Conservation (phyloP, 2,797 vertebrate species). For the Pipistrellus pipistrellus region DNA sequence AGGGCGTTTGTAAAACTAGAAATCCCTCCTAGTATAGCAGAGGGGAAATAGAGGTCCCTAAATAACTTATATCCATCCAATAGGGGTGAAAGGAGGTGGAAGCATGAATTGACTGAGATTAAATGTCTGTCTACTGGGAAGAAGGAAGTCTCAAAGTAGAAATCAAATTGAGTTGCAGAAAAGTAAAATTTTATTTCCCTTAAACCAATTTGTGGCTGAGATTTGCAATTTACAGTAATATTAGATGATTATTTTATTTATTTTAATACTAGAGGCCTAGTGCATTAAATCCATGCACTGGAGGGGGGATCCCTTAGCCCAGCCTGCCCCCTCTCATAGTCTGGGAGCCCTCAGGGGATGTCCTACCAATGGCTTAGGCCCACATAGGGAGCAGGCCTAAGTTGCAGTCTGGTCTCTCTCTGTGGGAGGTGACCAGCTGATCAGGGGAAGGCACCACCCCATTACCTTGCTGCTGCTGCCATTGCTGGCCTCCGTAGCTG, state of each 20-base stretch:
- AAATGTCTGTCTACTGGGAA: neutral
- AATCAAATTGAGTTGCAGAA: conserved; percentile 20
- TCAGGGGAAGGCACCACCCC: too few species aligned
- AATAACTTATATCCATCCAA: neutral
- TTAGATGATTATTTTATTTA: neutral
- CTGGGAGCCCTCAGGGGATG: too few species aligned
- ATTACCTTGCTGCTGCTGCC: too few species aligned
- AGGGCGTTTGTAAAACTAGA: neutral
- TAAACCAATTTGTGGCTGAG: neutral
- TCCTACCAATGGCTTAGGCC: too few species aligned
- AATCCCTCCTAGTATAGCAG: neutral
- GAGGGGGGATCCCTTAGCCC: too few species aligned
- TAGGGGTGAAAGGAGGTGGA: neutral
- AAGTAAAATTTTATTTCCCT: neutral
- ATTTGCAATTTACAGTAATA: neutral
- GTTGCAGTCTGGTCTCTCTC: too few species aligned
- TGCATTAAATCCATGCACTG: too few species aligned
- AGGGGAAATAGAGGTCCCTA: neutral
- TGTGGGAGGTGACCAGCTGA: too few species aligned
- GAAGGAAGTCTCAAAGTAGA: conserved; percentile 45
- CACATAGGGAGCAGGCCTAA: too few species aligned
- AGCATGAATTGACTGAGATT: neutral
- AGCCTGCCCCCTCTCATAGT: too few species aligned
- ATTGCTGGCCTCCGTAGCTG: too few species aligned
- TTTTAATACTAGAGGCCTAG: too few species aligned